These are phyloP conservation scores for Eucriotettix oculatus DNA, from an alignment of 2,888 invertebrate genomes.

Conservation along the genomic window DNA sequence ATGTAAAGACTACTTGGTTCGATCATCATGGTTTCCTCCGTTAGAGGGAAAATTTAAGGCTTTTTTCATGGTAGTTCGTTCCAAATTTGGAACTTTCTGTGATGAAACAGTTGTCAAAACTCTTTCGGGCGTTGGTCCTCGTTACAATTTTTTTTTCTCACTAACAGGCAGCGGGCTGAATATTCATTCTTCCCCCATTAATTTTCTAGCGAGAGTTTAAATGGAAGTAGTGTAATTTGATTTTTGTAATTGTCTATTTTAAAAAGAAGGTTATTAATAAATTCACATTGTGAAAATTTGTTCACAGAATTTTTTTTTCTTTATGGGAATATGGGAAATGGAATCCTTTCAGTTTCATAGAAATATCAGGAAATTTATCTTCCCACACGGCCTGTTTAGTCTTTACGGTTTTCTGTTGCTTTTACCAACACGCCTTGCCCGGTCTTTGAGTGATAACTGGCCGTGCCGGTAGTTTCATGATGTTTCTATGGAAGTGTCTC, in stretches of 20 bases:
- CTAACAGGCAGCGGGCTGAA: not conserved
- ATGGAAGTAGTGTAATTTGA: not conserved
- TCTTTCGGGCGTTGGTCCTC: not conserved
- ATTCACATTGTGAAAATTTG: conserved; percentile 1
- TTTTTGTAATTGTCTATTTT: not conserved
- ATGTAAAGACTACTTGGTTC: no score
- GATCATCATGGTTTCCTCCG: no score
- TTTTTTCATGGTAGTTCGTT: no score
- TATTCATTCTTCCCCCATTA: not conserved
- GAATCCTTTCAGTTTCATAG: not conserved
- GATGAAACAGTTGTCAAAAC: not conserved
- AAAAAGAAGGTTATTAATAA: conserved; percentile 1
- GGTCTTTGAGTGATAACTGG: no score
- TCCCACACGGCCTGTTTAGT: no score
- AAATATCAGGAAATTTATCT: no score
- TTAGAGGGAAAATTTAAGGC: no score
- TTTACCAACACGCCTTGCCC: no score
- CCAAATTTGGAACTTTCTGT: no score
- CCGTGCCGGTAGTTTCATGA: no score
- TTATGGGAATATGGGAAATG: not conserved
- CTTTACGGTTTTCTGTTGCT: no score
- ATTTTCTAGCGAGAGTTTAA: conserved; percentile 9
- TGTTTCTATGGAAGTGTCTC: no score
- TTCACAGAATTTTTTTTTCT: not conserved
- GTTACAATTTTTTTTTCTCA: not conserved